These are phyloP conservation scores for Plagodis dolabraria DNA, from an alignment of 2,888 invertebrate genomes.

Conservation along the genomic window DNA sequence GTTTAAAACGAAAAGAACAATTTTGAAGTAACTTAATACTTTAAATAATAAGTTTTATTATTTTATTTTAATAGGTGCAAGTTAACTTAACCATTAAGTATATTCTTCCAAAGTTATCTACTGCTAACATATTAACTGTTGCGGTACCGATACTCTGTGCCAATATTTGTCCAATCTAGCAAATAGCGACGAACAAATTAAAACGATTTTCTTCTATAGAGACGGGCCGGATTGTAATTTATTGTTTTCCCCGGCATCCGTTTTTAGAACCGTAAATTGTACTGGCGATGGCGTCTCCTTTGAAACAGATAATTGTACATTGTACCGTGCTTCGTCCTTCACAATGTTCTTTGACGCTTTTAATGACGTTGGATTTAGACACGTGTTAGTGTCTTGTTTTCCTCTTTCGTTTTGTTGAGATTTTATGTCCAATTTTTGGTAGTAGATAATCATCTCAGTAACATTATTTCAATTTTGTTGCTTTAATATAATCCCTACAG, in stretches of 20 bases:
- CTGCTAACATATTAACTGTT: slow-evolving; percentile 8
- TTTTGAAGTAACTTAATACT: too few species aligned
- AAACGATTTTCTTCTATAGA: slow-evolving; percentile 57
- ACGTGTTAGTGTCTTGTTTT: background rate
- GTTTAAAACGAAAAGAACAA: too few species aligned
- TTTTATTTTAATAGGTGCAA: too few species aligned
- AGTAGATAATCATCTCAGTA: too few species aligned
- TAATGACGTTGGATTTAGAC: slow-evolving; percentile 8
- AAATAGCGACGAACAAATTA: slow-evolving; percentile 64
- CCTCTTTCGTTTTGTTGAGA: background rate
- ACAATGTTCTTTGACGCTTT: slow-evolving; percentile 16
- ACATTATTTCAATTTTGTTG: too few species aligned
- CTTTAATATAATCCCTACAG: too few species aligned
- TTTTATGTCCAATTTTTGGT: too few species aligned
- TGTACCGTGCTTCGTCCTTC: slow-evolving; percentile 14
- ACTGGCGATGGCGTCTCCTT: slow-evolving; percentile 3
- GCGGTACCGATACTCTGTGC: slow-evolving; percentile 49
- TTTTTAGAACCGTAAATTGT: slow-evolving; percentile 4
- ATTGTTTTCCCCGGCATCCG: slow-evolving; percentile 25
- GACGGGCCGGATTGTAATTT: slow-evolving; percentile 30
- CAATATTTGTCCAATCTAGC: slow-evolving; percentile 65
- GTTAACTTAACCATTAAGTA: too few species aligned
- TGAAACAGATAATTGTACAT: slow-evolving; percentile 10
- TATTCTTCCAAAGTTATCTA: background rate
- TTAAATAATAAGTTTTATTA: too few species aligned